Base-by-base conservation (phyloP, 2,888 invertebrate genomes). In the Nipponacmea schrenckii region DNA sequence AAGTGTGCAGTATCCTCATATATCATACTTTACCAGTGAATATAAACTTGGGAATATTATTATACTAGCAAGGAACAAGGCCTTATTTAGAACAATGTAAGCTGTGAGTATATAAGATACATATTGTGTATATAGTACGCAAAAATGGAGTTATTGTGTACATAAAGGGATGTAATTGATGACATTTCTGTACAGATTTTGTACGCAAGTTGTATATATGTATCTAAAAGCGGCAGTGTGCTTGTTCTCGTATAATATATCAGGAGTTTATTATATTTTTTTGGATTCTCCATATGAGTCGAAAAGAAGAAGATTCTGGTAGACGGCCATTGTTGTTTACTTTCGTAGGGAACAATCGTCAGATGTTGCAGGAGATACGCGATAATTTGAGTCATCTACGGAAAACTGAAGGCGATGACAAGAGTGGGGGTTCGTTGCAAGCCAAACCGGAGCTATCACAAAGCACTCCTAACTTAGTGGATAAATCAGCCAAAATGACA, bases 351-450 rank as follows among this genome's bases (percentile, higher is more conserved):
- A 81, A 82, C 70, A 83, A 83, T 76, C 81, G 85, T 69, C 84
- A 83, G 71, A 85, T 85, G 84, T 72, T 85, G 67, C 82, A 82
- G 71, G 83, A 81, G 69, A 85, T 84, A 62, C 76, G 84, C 10
- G 84, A 85, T 73, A 84, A 79, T 72, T 77, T 85, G 67, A 82
- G 80, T 72, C 84, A 85, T 73, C 75, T 82, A n/a, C 80, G 77
- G 20, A 80, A 77, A 68, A 77, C 74, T 45, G 73, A 71, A 62
- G 73, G 70, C 14, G 72, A 70, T 48, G 65, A 71, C n/a, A 67
- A 50, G 66, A 20, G 24, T 2, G 39, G 65, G 65, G 71, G 68
- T 44, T 67, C 71, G 8, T 71, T 70, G 67, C 71, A 67, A 64
- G 50, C 48, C 24, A 76, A 71, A 64, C 70, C 74, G 0, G 79